Conservation (phyloP, 2,113 vertebrate genomes). For the Microtus pennsylvanicus region DNA sequence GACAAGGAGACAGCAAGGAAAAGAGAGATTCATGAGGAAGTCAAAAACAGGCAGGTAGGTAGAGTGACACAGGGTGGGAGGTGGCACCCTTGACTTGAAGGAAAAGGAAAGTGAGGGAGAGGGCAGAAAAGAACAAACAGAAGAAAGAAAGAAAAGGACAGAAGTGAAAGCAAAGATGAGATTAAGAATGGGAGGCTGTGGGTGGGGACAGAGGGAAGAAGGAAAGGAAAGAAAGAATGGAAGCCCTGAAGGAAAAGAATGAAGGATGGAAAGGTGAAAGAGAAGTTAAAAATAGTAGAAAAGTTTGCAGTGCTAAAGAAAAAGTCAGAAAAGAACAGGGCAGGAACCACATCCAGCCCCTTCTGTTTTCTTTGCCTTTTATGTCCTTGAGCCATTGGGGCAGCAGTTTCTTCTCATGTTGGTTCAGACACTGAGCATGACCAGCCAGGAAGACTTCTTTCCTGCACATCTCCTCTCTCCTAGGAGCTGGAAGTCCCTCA, state of each 20-base stretch:
- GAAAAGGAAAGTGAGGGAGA: neutral
- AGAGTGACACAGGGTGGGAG: neutral
- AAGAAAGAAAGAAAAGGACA: neutral
- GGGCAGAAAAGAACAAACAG: neutral
- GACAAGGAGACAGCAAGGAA: neutral
- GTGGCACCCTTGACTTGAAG: neutral
- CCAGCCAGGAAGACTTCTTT: neutral
- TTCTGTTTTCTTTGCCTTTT: neutral
- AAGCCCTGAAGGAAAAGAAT: too few species aligned
- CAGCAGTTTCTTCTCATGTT: neutral
- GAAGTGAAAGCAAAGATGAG: neutral
- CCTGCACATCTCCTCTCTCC: neutral
- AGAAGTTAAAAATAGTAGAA: neutral
- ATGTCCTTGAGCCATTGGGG: slow-evolving; percentile 38
- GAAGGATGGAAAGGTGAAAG: fast-evolving
- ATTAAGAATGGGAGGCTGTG: neutral
- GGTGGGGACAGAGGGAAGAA: too few species aligned
- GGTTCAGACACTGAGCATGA: neutral
- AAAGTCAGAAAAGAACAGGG: neutral
- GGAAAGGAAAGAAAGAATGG: too few species aligned
- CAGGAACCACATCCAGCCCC: neutral
- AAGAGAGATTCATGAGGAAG: neutral
- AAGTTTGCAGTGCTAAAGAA: neutral
- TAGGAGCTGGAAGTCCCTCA: neutral
- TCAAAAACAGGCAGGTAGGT: neutral